These are phyloP conservation scores for Hippasteria phrygiana DNA, from an alignment of 53 echinoderm and acorn worm species.

Conservation along the genomic window DNA sequence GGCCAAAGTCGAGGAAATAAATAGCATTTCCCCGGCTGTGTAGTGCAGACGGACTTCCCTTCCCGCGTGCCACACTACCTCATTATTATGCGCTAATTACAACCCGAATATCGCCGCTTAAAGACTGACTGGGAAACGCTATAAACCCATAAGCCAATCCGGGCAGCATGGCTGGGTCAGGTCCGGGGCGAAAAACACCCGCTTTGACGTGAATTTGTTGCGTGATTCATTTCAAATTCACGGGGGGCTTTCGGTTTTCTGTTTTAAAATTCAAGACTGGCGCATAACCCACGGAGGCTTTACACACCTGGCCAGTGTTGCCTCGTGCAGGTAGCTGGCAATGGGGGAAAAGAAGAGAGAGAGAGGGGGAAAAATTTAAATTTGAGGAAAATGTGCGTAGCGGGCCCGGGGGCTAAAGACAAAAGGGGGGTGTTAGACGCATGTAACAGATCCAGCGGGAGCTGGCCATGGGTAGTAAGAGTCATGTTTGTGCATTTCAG, in stretches of 20 bases:
- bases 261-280: constrained; percentile 25
- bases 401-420: neutral
- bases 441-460: neutral
- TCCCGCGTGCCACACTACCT: neutral
- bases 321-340: neutral
- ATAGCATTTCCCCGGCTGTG: neutral
- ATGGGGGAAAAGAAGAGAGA: neutral
- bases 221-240: constrained; percentile 25
- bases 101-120: neutral
- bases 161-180: neutral
- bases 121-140: constrained; percentile 22
- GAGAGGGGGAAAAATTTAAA: constrained; percentile 8
- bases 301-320: neutral
- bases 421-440: constrained; percentile 12
- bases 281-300: neutral
- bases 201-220: constrained; percentile 36
- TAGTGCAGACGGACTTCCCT: neutral
- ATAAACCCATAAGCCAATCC: constrained; percentile 46
- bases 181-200: neutral
- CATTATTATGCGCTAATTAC: constrained; percentile 41
- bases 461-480: neutral
- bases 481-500: constrained; percentile 13
- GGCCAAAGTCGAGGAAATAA: too few species aligned
- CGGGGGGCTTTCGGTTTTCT: neutral
- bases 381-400: constrained; percentile 30